These are phyloP conservation scores for Eupithecia vulgata DNA, from an alignment of 2,888 invertebrate species.

Conservation along the genomic window DNA sequence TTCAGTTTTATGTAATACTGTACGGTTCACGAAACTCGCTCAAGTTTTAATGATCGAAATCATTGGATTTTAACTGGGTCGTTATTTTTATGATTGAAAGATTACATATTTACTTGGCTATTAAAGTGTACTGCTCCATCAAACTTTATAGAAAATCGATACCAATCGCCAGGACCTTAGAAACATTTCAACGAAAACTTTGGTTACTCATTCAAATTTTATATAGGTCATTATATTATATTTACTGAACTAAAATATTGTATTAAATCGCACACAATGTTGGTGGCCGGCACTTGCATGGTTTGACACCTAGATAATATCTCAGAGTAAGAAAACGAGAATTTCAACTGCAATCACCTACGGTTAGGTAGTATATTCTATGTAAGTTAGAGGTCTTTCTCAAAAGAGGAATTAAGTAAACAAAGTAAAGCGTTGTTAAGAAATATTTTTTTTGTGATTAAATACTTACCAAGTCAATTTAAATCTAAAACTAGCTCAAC, in stretches of 20 bases:
- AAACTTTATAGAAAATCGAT: slow-evolving; percentile 10
- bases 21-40: background rate
- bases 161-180: slow-evolving; percentile 10
- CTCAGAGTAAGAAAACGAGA: slow-evolving; percentile 19
- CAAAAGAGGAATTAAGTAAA: background rate
- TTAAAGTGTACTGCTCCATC: background rate
- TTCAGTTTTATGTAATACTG: slow-evolving; percentile 7
- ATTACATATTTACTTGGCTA: slow-evolving; percentile 8
- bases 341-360: background rate
- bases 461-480: background rate
- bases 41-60: slow-evolving; percentile 11
- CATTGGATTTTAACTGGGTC: slow-evolving; percentile 3
- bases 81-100: slow-evolving; percentile 12
- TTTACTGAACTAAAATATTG: background rate
- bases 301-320: slow-evolving; percentile 3
- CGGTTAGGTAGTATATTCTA: background rate
- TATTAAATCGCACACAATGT: slow-evolving; percentile 19
- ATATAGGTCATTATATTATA: background rate
- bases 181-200: slow-evolving; percentile 27
- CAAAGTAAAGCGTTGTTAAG: background rate
- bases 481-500: background rate
- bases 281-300: slow-evolving; percentile 14
- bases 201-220: slow-evolving; percentile 10
- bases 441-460: background rate
- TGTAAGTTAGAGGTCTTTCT: background rate